These are phyloP conservation scores for Antennarius striatus DNA, from an alignment of 2,113 vertebrate genomes.

Conservation along the genomic window DNA sequence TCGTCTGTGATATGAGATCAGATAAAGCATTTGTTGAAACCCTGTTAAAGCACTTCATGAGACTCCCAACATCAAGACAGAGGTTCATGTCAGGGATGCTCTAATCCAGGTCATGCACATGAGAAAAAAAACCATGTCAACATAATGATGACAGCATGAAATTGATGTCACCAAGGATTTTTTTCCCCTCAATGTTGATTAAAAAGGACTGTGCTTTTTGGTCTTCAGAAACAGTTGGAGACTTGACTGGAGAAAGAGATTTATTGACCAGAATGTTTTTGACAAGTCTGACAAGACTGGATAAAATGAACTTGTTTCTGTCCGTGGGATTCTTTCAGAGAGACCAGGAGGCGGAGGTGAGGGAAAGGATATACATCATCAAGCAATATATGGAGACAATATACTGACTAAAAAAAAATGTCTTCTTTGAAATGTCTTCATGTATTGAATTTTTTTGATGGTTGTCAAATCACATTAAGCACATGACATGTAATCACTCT, in stretches of 20 bases:
- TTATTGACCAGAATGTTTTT: constrained; percentile 1
- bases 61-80: constrained; percentile 17
- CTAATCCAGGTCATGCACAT: constrained; percentile 34
- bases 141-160: constrained; percentile 51
- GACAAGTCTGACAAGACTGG: fast-evolving
- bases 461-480: too few relatives aligned
- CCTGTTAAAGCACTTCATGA: constrained; percentile 32
- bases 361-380: too few relatives aligned
- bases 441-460: too few relatives aligned
- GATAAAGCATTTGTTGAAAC: constrained; percentile 11
- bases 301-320: constrained; percentile 6
- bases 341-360: too few relatives aligned
- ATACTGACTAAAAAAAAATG: too few relatives aligned
- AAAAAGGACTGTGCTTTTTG: background rate
- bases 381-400: too few relatives aligned
- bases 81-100: constrained; percentile 40
- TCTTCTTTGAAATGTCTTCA: too few relatives aligned
- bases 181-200: too few relatives aligned
- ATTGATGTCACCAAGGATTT: constrained; percentile 27
- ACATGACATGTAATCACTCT: too few relatives aligned
- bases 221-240: background rate
- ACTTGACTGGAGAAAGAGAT: fast-evolving
- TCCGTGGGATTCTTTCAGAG: constrained; percentile 38
- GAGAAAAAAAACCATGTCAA: constrained; percentile 44
- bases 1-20: constrained; percentile 48